Percentiles rank a stretch among this genome's conserved stretches.
Evolutionary conservation across 2,797 vertebrate genomes (phyloP).

Genomic region (Mus caroli): DNA sequence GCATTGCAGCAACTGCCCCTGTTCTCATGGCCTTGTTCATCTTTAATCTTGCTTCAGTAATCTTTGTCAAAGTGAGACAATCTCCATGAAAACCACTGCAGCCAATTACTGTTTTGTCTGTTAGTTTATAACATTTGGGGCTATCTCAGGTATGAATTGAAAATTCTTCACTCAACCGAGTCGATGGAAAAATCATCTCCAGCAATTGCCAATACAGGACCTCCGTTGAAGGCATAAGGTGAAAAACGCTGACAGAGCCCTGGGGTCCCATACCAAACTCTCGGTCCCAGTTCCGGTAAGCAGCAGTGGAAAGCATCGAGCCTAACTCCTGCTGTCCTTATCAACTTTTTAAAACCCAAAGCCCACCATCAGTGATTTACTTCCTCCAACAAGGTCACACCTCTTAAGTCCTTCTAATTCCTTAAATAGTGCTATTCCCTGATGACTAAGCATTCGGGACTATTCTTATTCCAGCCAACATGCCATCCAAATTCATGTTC

Average conservation of each 20-base stretch:
- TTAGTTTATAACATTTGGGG: too few species aligned
- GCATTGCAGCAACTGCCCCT: too few species aligned
- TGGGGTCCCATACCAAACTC: conserved; percentile 37
- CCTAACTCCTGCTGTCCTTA: conserved; percentile 77
- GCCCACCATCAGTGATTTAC: not conserved
- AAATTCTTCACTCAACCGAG: too few species aligned
- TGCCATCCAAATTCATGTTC: too few species aligned
- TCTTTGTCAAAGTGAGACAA: too few species aligned
- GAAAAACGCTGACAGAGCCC: conserved; percentile 87
- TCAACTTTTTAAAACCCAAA: not conserved
- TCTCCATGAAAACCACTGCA: too few species aligned
- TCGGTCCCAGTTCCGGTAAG: fast-evolving
- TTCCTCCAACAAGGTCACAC: not conserved
- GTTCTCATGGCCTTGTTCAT: too few species aligned
- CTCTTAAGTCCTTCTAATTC: not conserved
- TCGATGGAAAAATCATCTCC: too few species aligned
- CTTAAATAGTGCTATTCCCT: not conserved
- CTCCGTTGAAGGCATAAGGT: conserved; percentile 91
- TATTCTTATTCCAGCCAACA: too few species aligned
- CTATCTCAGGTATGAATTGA: too few species aligned
- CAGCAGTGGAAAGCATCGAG: not conserved
- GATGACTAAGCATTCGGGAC: not conserved
- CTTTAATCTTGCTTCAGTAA: too few species aligned
- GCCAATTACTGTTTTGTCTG: too few species aligned
- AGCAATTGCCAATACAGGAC: conserved; percentile 37